A percentile compares a stretch with the other conserved stretches of the same genome.
phyloP scores from a whole-genome alignment of 1,140 invertebrate species.

The Micrasema longulum region DNA sequence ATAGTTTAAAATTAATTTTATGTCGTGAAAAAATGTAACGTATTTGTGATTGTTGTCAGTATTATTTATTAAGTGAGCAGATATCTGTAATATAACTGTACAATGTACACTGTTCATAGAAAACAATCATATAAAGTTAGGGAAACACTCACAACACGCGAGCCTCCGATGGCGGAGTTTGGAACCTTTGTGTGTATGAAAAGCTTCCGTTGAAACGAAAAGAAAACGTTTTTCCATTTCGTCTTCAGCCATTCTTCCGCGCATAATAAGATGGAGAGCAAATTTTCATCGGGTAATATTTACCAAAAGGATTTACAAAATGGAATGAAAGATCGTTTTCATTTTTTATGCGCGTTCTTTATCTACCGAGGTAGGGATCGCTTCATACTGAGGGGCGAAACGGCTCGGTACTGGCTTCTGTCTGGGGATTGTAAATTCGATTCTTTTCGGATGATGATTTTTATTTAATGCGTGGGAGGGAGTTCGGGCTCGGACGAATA shows the following conservation, averaged over 20 bases:
- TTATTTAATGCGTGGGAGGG: slow-evolving; percentile 50
- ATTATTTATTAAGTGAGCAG: too few relatives aligned
- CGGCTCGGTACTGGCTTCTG: slow-evolving; percentile 26
- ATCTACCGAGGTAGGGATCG: slow-evolving; percentile 49
- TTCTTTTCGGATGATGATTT: slow-evolving; percentile 55
- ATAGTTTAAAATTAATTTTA: too few relatives aligned
- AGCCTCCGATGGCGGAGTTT: slow-evolving; percentile 16
- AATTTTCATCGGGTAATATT: slow-evolving; percentile 56
- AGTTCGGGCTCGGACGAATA: slow-evolving; percentile 42
- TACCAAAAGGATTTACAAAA: slow-evolving; percentile 55
- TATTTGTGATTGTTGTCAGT: too few relatives aligned
- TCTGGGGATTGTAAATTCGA: slow-evolving; percentile 54
- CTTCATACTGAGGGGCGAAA: slow-evolving; percentile 27
- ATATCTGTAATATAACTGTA: too few relatives aligned
- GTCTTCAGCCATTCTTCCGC: slow-evolving; percentile 44
- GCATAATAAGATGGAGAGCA: slow-evolving; percentile 55
- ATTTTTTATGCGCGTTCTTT: slow-evolving; percentile 55
- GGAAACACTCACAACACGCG: too few relatives aligned
- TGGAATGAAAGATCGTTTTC: slow-evolving; percentile 56
- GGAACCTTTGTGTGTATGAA: slow-evolving; percentile 36
- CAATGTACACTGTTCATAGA: too few relatives aligned
- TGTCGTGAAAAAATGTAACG: too few relatives aligned
- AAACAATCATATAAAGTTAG: too few relatives aligned
- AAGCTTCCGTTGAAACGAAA: slow-evolving; percentile 38
- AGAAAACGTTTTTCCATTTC: slow-evolving; percentile 51